Evolutionary conservation across 1,140 invertebrate genomes (phyloP), one percentile per base, ranked within the genome.

Genomic region (Aphis gossypii): DNA sequence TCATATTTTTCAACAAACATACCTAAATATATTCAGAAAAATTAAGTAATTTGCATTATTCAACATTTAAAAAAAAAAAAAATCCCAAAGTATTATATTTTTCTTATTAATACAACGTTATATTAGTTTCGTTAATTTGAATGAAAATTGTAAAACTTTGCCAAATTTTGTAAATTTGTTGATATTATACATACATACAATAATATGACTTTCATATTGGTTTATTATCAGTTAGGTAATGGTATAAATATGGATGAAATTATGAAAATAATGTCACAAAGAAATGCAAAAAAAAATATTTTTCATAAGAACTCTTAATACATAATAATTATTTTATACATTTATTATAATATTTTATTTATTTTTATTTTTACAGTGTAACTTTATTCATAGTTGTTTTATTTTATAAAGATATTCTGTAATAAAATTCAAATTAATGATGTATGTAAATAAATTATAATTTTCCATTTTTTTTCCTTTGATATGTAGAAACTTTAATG

Each of bases 281-380:
- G 0, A 11, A 68, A 68, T 46, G 9, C 30, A 68, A n/a, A 60
- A 68, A n/a, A 76, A 68, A 76, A 76, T 76, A 35, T 68, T 68
- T 68, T 68, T 76, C 30, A n/a, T n/a, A 76, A 76, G n/a, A 76
- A 76, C 30, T 18, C 60, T n/a, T 76, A n/a, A 76, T 76, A 76
- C 14, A n/a, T 76, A 68, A 76, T 76, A 76, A 76, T 76, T 76
- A n/a, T 76, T 76, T 76, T 76, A n/a, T 76, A 76, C 60, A 76
- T 76, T 76, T 18, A 76, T 76, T 76, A n/a, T 20, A 76, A 76
- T 76, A 76, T 76, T 76, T 76, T 76, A 76, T 76, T 76, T 76
- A n/a, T 35, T 76, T 68, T 18, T 6, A 76, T 76, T 3, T 14
- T 76, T 76, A 76, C 14, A 35, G 11, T 18, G 60, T 76, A 76